Percentiles rank a stretch among this genome's conserved stretches.
Conservation (phyloP, 2,888 invertebrate species). For the Oeneis ivallda region DNA sequence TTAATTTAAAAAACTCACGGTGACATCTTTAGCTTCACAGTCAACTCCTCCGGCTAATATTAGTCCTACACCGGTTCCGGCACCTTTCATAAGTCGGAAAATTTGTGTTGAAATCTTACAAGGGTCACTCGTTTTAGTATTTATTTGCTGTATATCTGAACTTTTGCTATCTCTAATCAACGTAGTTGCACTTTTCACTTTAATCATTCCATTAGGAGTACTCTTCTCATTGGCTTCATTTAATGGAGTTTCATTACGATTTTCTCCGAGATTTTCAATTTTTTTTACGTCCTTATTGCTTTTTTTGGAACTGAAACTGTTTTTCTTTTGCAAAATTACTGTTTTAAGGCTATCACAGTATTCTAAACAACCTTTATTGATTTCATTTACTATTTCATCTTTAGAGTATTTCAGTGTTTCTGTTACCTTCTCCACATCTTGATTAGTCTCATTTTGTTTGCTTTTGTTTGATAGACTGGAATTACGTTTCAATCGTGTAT, state of each 20-base stretch:
- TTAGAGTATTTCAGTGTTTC: slow-evolving; percentile 62
- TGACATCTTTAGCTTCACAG: slow-evolving; percentile 95
- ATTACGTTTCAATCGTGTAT: slow-evolving; percentile 72
- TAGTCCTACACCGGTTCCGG: slow-evolving; percentile 88
- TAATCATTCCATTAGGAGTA: slow-evolving; percentile 9
- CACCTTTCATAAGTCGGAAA: slow-evolving; percentile 65
- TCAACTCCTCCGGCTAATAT: slow-evolving; percentile 94
- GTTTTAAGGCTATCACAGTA: slow-evolving; percentile 50
- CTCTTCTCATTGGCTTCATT: slow-evolving; percentile 25
- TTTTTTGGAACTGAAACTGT: slow-evolving; percentile 44
- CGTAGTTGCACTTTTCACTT: slow-evolving; percentile 11
- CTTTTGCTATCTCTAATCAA: slow-evolving; percentile 18
- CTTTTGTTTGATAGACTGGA: slow-evolving; percentile 66
- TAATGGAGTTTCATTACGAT: slow-evolving; percentile 27
- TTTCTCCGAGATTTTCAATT: slow-evolving; percentile 28
- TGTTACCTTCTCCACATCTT: slow-evolving; percentile 60
- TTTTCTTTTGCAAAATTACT: slow-evolving; percentile 44
- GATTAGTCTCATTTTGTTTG: slow-evolving; percentile 60
- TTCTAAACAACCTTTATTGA: slow-evolving; percentile 63
- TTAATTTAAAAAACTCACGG: slow-evolving; percentile 79
- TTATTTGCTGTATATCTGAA: slow-evolving; percentile 19
- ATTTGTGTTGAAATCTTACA: slow-evolving; percentile 54
- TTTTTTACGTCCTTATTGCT: slow-evolving; percentile 19
- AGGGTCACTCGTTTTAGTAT: slow-evolving; percentile 16
- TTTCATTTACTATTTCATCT: slow-evolving; percentile 66